A percentile compares a stretch with the other conserved stretches of the same genome.
phyloP scores from a whole-genome alignment of 2,888 invertebrate genomes.

The Euproctis similis region DNA sequence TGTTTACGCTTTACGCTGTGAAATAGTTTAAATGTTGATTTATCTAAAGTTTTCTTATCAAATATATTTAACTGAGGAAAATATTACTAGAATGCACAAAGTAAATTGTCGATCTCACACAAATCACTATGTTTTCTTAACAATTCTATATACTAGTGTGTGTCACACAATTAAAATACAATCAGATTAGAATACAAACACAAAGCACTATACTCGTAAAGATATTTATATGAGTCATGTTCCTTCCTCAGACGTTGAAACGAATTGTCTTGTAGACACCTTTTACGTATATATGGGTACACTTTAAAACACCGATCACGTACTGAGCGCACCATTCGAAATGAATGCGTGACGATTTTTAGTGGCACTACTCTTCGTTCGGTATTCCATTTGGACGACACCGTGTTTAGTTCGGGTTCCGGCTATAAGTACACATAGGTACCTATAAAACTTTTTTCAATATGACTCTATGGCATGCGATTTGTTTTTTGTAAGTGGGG shows the following conservation, averaged over 20 bases:
- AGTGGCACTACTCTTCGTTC: constrained; percentile 20
- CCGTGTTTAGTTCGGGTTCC: constrained; percentile 15
- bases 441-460: constrained; percentile 10
- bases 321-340: constrained; percentile 23
- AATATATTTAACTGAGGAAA: too few species aligned
- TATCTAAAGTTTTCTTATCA: too few species aligned
- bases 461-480: constrained; percentile 8
- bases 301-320: constrained; percentile 29
- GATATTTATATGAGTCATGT: constrained; percentile 3
- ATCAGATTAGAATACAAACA: too few species aligned
- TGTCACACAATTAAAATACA: not conserved
- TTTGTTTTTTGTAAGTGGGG: too few species aligned
- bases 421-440: too few species aligned
- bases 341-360: constrained; percentile 37
- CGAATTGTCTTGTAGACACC: constrained; percentile 10
- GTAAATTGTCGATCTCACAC: too few species aligned
- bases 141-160: constrained; percentile 1
- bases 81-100: too few species aligned
- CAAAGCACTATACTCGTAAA: constrained; percentile 1
- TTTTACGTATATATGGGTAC: constrained; percentile 7
- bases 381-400: constrained; percentile 22
- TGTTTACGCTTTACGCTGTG: too few species aligned
- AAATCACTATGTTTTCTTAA: too few species aligned
- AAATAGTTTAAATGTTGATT: too few species aligned
- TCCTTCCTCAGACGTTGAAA: constrained; percentile 7